These are phyloP conservation scores for Scylla paramamosain DNA, from an alignment of 1,140 invertebrate genomes.

Conservation along the genomic window DNA sequence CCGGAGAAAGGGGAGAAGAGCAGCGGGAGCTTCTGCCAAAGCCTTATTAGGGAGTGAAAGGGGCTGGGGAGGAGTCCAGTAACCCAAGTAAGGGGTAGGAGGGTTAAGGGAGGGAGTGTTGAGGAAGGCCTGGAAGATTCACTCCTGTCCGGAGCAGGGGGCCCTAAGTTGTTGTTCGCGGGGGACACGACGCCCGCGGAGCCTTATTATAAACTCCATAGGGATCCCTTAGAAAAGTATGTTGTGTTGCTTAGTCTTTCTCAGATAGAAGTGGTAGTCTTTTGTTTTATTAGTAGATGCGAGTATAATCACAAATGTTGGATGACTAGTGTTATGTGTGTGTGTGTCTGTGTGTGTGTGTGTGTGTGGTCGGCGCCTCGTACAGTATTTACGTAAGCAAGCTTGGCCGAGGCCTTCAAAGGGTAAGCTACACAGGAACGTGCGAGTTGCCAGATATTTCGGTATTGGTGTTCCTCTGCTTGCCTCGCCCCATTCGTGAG, in stretches of 20 bases:
- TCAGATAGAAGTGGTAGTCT: no score
- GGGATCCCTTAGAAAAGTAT: no score
- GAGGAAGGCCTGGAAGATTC: not conserved
- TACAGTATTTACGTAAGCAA: not conserved
- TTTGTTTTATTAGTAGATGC: no score
- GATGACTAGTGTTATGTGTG: not conserved
- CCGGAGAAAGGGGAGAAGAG: not conserved
- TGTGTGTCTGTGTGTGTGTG: constrained; percentile 26
- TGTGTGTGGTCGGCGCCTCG: not conserved
- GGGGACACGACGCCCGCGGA: no score
- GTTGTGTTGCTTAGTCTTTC: no score
- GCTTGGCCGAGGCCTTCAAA: not conserved
- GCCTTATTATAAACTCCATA: no score
- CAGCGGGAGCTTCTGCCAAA: not conserved
- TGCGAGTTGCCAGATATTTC: not conserved
- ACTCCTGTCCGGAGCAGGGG: no score
- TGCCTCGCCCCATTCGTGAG: not conserved
- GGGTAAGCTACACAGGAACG: no score
- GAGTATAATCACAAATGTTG: no score
- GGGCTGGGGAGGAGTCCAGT: not conserved
- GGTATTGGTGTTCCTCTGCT: not conserved
- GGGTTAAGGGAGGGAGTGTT: not conserved
- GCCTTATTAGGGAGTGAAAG: not conserved
- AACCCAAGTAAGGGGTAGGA: not conserved
- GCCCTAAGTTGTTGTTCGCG: no score